Base-by-base conservation (phyloP, 2,797 vertebrate genomes). In the Bovichtus diacanthus region DNA sequence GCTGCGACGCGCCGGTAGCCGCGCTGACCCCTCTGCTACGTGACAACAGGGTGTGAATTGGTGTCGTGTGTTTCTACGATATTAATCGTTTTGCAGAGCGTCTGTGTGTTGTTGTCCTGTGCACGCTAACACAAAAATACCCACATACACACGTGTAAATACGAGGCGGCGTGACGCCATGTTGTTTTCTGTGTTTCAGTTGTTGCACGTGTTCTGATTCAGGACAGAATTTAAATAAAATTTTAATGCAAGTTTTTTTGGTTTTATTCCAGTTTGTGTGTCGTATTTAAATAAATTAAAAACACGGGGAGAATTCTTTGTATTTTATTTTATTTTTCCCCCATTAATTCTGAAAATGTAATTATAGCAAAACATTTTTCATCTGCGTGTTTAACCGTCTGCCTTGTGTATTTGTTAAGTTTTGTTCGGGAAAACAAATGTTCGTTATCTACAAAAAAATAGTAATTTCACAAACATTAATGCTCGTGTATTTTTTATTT, bases 201-300 rank as follows among this genome's bases (percentile, higher is more conserved):
- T 87, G 87, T 81, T 91, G 92, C 91, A 91, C 88, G 87, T 87
- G 79, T 88, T 86, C 78, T 49, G 62, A 75, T 86, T 63, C 81
- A 80, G 86, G 78, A 86, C 68, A 81, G 66, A 81, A 81, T 74
- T 85, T 77, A 80, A 92, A 83, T 87, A 87, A 89, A 89, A 62
- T 78, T 87, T 88, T 76, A 82, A 74, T 73, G 78, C 78, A 66
- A 77, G 41, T 79, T 80, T 84, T 81, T 56, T n/a, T n/a, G 61
- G 66, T 61, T 73, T 67, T 53, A 60, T 67, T 64, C 21, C 64
- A 55, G 39, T 71, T 70, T 76, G 51, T 76, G 64, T 64, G 51
- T 62, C 15, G 0, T 77, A 25, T 66, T 34, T 27, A 9, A 13
- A 18, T 29, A 53, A 3, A 34, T n/a, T n/a, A n/a, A n/a, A n/a